Base-by-base conservation (phyloP, 2,797 vertebrate genomes). In the Ceryle rudis region DNA sequence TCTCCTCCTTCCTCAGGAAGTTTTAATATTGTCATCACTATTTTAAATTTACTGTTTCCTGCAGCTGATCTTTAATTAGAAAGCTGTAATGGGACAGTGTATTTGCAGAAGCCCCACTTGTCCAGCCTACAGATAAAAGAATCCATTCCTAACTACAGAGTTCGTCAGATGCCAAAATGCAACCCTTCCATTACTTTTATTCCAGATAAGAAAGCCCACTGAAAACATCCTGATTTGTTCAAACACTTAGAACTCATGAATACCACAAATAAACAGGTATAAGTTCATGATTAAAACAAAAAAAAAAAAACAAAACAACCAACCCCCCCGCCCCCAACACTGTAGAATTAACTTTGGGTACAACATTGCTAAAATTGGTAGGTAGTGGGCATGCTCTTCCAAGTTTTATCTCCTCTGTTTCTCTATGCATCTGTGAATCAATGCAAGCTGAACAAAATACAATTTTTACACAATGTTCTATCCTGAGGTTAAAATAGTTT, bases 41-140 rank as follows among this genome's bases (percentile, higher is more conserved):
- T 35, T 95, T 92, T 49, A 86, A 95, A 94, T 96, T 86, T 96
- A 95, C 77, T 66, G 28, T 91, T 96, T 97, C 85, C 91, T 93
- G 82, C 62, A 95, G 94, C 85, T 92, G 82, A 94, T 95, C 77
- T 81, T 90, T 91, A 95, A 95, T 88, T 95, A 93, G 61, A 95
- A 95, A 79, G 47, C 66, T 65, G 55, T 57, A 93, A 91, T 47
- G 52, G 80, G 73, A 39, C 33, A n/a, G 23, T 60, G 55, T 19
- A 75, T 79, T 90, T 91, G 70, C 42, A 91, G 58, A 92, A 88
- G 31, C 17, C 37, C 64, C 33, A 20, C 42, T 91, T 84, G 55
- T 35, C 51, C 64, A 88, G 44, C 26, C 33, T 61, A 42, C 12
- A 46, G n/a, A n/a, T 67, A 12, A 12, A 77, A 86, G 46, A 88